phyloP scores from a whole-genome alignment of 2,113 vertebrate genomes.

The Zosterops japonicus region DNA sequence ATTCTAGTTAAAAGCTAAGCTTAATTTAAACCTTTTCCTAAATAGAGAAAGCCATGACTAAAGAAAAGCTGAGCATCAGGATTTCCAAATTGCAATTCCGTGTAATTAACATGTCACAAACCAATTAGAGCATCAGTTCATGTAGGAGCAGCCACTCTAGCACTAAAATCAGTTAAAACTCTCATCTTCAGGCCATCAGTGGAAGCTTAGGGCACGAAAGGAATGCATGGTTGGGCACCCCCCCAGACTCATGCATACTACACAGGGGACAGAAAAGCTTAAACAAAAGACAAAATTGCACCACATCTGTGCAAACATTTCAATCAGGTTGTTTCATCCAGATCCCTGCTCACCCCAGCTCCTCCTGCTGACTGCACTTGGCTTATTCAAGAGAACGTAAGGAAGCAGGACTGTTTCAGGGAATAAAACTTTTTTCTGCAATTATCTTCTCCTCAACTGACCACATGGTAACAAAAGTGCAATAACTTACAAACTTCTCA shows the following conservation, averaged over 20 bases:
- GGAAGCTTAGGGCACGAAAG: neutral
- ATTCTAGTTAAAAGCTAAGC: neutral
- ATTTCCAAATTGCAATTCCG: neutral
- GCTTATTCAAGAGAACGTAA: neutral
- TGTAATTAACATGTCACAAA: neutral
- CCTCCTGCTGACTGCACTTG: neutral
- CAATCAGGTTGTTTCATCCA: neutral
- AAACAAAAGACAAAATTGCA: constrained; percentile 20
- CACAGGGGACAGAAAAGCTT: neutral
- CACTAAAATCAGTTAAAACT: neutral
- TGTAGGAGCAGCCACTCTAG: neutral
- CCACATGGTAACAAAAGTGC: constrained; percentile 60
- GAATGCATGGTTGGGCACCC: neutral
- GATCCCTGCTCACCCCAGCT: neutral
- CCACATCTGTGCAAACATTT: constrained; percentile 34
- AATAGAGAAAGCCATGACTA: neutral
- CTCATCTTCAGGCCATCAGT: neutral
- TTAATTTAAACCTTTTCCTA: constrained; percentile 18
- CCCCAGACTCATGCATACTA: neutral
- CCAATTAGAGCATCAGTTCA: neutral
- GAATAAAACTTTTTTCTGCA: constrained; percentile 44
- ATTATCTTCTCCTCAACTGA: constrained; percentile 44
- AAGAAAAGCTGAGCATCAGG: neutral
- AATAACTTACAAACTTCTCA: constrained; percentile 66
- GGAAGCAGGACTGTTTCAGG: constrained; percentile 7